Conservation (phyloP, 35 echinoderm and acorn worm genomes). For the Amphiura filiformis region DNA sequence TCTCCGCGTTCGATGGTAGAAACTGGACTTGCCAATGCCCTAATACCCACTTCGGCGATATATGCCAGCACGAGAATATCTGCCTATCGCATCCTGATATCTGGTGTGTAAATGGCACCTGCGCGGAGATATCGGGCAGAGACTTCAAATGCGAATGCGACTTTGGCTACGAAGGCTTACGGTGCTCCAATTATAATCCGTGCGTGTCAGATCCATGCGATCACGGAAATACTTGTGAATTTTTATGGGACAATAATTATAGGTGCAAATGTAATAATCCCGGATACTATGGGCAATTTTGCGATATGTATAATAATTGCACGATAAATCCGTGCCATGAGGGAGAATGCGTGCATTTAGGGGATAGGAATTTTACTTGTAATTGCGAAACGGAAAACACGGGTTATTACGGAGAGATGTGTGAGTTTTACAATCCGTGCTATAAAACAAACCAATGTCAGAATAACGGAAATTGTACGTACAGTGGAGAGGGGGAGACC, state of each 20-base stretch:
- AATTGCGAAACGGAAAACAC: not conserved
- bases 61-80: not conserved
- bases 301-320: not conserved
- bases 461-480: not conserved
- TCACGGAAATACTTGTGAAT: not conserved
- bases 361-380: not conserved
- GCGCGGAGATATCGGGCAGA: not conserved
- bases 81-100: not conserved
- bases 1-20: not conserved
- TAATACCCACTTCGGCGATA: not conserved
- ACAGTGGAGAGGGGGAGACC: not conserved
- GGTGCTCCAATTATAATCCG: not conserved
- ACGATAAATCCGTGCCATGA: not conserved
- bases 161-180: not conserved
- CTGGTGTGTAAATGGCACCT: not conserved
- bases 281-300: not conserved
- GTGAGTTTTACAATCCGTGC: not conserved
- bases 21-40: not conserved
- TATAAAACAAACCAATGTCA: not conserved
- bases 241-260: not conserved
- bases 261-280: not conserved
- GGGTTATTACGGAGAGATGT: not conserved
- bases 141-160: not conserved
- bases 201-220: not conserved
- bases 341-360: not conserved